Base-by-base conservation (phyloP, 2,797 vertebrate species). In the Xyrichtys novacula region DNA sequence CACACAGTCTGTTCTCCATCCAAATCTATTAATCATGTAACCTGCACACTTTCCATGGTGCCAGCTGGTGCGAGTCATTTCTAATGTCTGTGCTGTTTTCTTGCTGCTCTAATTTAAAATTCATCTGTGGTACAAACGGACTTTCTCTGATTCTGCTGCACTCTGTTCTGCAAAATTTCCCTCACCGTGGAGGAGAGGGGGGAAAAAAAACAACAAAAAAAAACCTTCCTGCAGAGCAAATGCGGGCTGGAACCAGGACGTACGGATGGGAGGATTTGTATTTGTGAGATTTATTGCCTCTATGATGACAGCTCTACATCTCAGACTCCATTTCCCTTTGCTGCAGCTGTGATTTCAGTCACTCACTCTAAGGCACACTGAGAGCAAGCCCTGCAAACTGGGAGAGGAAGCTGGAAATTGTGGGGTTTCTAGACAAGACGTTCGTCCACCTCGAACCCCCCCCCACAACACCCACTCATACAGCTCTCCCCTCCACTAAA, bases 291-390 rank as follows among this genome's bases (percentile, higher is more conserved):
- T 83, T 79, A 65, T 55, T 52, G 60, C 61, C 9, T 67, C 8
- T 23, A 36, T 55, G 74, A 74, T 83, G 86, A 84, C 77, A 70
- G 81, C 75, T 76, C 67, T 39, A 42, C 80, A 29, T 85, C 78
- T 76, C 61, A 20, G 66, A 64, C 84, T 78, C 80, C 68, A 71
- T 84, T 78, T 76, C 70, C 71, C 53, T 75, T 23, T 34, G 56
- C 75, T 72, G 74, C 84, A 63, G 73, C 77, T 86, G 74, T 61
- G 74, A 64, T 76, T 84, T 62, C 58, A 83, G 71, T 59, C 62
- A 44, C 62, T 85, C 71, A 26, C 25, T n/a, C n/a, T n/a, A 6
- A 69, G 71, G 55, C 40, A 19, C 56, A 19, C 55, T 29, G 52
- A 60, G 29, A 58, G 60, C 54, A 65, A n/a, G 69, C 57, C 43